Conservation (phyloP, 2,113 vertebrate species). For the Carettochelys insculpta region DNA sequence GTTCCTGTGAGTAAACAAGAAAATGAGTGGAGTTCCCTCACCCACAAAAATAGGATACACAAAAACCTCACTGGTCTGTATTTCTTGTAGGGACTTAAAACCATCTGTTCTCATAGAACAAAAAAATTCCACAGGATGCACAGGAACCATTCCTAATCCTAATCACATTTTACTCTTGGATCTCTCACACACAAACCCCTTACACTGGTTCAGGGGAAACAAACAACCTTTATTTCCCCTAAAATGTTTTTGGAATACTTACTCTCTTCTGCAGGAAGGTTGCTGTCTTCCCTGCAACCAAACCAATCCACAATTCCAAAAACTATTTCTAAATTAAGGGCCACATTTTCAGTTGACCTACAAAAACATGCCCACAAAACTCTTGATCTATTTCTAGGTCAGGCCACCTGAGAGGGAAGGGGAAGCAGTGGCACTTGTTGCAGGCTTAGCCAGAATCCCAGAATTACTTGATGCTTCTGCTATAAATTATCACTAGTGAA, state of each 20-base stretch:
- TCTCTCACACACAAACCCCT: neutral
- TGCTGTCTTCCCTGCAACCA: neutral
- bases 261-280: no score
- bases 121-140: neutral
- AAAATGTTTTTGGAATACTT: neutral
- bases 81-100: constrained; percentile 4
- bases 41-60: neutral
- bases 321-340: neutral
- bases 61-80: neutral
- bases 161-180: neutral
- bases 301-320: accelerated
- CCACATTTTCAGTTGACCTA: neutral
- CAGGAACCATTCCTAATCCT: neutral
- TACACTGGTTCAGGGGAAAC: no score
- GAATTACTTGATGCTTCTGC: neutral
- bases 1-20: neutral
- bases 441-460: neutral
- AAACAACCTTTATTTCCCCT: neutral
- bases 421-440: neutral
- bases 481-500: neutral
- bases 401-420: neutral
- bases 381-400: neutral
- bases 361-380: neutral
- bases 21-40: neutral
- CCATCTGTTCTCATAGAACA: constrained; percentile 8